A percentile compares a stretch with the other conserved stretches of the same genome.
Conservation (phyloP, 2,113 vertebrate species). For the Dasyurus viverrinus region DNA sequence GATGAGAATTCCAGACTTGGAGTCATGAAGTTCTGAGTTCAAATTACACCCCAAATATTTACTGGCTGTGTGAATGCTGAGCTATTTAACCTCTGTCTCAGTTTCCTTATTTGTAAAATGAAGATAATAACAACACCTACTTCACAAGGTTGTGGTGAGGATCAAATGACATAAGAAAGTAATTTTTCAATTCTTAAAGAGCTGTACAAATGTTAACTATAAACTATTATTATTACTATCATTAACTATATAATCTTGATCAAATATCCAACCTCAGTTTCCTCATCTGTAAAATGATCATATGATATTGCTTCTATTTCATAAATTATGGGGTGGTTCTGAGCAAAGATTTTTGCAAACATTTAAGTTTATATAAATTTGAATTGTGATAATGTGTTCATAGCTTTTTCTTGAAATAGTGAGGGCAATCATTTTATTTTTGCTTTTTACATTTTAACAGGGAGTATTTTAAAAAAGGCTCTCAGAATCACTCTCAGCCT, state of each 20-base stretch:
- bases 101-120: background rate
- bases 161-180: background rate
- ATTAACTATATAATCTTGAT: background rate
- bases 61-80: background rate
- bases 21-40: background rate
- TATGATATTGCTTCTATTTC: background rate
- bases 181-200: background rate
- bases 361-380: background rate
- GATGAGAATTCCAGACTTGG: background rate
- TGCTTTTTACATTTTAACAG: background rate
- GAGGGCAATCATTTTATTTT: background rate
- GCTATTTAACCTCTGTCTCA: background rate
- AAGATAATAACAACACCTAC: background rate
- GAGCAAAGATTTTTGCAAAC: background rate
- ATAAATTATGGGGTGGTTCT: background rate
- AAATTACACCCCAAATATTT: background rate
- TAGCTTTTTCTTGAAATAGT: background rate
- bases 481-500: background rate
- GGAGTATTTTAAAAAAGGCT: constrained; percentile 11
- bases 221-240: background rate
- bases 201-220: background rate
- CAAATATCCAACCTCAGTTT: background rate
- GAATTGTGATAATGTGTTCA: background rate
- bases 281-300: background rate
- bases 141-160: background rate